Evolutionary conservation across 2,888 invertebrate species (phyloP), one percentile per base, ranked within the genome.

Genomic region (Cyclophora punctaria): DNA sequence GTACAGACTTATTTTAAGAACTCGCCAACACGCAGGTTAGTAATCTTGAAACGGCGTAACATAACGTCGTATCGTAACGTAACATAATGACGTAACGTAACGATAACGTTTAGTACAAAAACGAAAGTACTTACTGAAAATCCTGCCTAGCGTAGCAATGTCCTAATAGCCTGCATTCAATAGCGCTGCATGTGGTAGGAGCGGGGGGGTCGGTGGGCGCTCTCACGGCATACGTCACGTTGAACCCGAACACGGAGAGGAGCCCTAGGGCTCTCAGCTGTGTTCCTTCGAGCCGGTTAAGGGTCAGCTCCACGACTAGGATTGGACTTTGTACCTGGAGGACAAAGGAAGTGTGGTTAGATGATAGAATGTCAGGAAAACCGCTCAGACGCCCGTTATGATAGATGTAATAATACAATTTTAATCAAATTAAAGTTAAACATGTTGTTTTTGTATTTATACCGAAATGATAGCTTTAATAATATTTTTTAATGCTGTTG

Each of bases 231-330:
- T 97, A 97, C 35, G 97, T 97, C 66, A 97, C 92, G 83, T 98
- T 97, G 86, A 98, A 97, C 7, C 97, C 97, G 73, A 94, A 96
- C 43, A 96, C 95, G 56, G 96, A 93, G 55, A 97, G 88, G 37
- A 97, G 90, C 50, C 93, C 92, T 57, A 96, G 84, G 0, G 96
- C 96, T 3, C 97, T 89, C 51, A 97, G 87, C 81, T 97, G 96
- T 37, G 95, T 94, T 5, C 95, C 95, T 72, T 95, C 95, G 53
- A 94, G 83, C 34, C 92, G 88, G 62, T 92, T 89, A 65, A 96
- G 89, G 44, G 90, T 86, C 65, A 97, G 91, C 59, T 94, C 94
- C 56, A 97, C 91, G 51, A 96, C 95, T 57, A 97, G 84, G 61
- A 93, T 96, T 48, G 94, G 94, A 64, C 94, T 80, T 90, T 90